A percentile compares a stretch with the other conserved stretches of the same genome.
phyloP scores from a whole-genome alignment of 2,888 invertebrate genomes.

The Tubiluchus corallicola region DNA sequence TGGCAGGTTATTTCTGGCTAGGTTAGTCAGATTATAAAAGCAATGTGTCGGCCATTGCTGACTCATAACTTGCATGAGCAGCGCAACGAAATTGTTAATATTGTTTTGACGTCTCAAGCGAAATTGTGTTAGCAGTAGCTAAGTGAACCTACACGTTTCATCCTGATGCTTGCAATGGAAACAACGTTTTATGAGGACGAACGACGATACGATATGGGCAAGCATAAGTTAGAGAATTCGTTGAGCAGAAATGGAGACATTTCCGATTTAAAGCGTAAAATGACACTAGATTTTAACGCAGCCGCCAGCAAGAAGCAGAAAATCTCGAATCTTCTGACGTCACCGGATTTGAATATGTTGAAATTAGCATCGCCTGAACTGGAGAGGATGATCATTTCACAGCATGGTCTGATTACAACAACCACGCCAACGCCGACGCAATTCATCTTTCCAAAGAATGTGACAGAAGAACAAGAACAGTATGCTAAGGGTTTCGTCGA shows the following conservation, averaged over 20 bases:
- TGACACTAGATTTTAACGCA: constrained; percentile 57
- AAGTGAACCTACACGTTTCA: background rate
- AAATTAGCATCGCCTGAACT: constrained; percentile 75
- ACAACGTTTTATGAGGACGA: constrained; percentile 44
- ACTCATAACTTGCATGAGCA: background rate
- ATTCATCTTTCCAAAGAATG: constrained; percentile 30
- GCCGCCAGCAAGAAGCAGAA: constrained; percentile 15
- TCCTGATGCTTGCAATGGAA: constrained; percentile 36
- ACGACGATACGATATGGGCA: constrained; percentile 15
- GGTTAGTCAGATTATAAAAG: too few relatives aligned
- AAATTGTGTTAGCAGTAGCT: too few relatives aligned
- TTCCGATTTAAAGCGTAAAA: constrained; percentile 46
- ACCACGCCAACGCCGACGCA: constrained; percentile 19
- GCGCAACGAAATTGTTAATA: background rate
- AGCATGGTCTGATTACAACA: constrained; percentile 29
- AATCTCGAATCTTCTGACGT: constrained; percentile 32
- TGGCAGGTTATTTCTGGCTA: too few relatives aligned
- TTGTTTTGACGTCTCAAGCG: background rate
- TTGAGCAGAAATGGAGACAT: constrained; percentile 30
- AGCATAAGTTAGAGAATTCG: background rate
- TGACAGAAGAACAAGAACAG: constrained; percentile 65
- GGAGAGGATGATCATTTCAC: constrained; percentile 57
- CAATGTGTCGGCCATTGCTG: constrained; percentile 3
- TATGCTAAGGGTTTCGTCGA: constrained; percentile 76
- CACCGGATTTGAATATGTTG: constrained; percentile 61